Evolutionary conservation across 1,140 invertebrate genomes (phyloP), one percentile per base, ranked within the genome.

Genomic region (Argopecten irradians): DNA sequence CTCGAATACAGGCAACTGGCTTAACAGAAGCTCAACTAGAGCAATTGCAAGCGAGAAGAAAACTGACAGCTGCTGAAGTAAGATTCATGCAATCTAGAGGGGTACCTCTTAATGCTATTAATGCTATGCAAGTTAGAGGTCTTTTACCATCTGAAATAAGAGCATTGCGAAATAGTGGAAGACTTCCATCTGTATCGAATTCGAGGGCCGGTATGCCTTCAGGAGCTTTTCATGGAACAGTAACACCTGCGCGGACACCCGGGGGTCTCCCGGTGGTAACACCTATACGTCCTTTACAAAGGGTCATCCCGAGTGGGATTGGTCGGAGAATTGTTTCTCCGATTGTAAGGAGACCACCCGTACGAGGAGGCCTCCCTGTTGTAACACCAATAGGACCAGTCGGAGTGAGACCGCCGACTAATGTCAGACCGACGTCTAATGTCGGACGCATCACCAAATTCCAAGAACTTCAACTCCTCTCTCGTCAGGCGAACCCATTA

Each of bases 391-490:
- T 71, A n/a, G 16, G 55, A 28, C 55, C 55, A n/a, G 1, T 71
- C 11, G 11, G 22, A 28, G n/a, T 71, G n/a, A n/a, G 55, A n/a
- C 5, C 5, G 22, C 1, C 11, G 2, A 22, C 22, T 7, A 1
- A 11, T 71, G n/a, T 71, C 55, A 5, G 7, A 5, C 55, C 55
- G n/a, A 0, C 22, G 8, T 22, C 55, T 71, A n/a, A n/a, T n/a
- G n/a, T 28, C n/a, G 28, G 55, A 16, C 55, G 19, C 28, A n/a
- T 71, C 55, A 71, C 55, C 8, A 71, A 28, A 28, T 71, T 71
- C n/a, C 55, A 71, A 71, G 55, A 71, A 71, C 55, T 71, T 7
- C 55, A 71, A 28, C 55, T 71, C n/a, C 55, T 71, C n/a, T 71
- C 55, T 11, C 55, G 55, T 28, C 55, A 71, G 16, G 22, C n/a